These are phyloP conservation scores for Zygaena filipendulae DNA, from an alignment of 2,888 invertebrate species.

Conservation along the genomic window DNA sequence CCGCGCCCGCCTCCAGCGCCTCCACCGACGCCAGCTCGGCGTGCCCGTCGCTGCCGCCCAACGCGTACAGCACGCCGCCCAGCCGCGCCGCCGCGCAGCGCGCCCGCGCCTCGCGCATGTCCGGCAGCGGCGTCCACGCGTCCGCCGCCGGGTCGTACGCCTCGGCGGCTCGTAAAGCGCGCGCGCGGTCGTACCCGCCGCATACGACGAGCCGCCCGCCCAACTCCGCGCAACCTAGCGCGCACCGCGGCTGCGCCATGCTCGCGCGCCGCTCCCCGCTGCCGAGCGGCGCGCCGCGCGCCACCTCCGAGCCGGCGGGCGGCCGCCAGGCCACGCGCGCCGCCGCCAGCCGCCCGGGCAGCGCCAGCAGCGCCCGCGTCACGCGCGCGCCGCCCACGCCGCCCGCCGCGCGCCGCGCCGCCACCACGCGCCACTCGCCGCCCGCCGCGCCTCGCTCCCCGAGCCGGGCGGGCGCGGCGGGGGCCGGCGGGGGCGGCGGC, in stretches of 20 bases:
- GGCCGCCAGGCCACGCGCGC: constrained; percentile 22
- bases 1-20: constrained; percentile 76
- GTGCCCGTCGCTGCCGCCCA: constrained; percentile 87
- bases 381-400: constrained; percentile 15
- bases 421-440: constrained; percentile 16
- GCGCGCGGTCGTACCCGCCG: constrained; percentile 86
- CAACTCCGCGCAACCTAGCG: constrained; percentile 78
- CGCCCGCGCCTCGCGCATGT: constrained; percentile 81
- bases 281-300: constrained; percentile 76
- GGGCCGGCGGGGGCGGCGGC: constrained; percentile 53
- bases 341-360: constrained; percentile 23
- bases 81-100: constrained; percentile 71
- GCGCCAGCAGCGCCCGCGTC: constrained; percentile 23
- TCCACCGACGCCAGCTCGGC: constrained; percentile 71
- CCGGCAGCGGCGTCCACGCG: constrained; percentile 73
- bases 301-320: constrained; percentile 55
- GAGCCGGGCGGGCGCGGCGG: constrained; percentile 40
- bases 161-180: constrained; percentile 81
- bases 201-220: constrained; percentile 79
- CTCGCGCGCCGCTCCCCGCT: constrained; percentile 51
- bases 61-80: constrained; percentile 75
- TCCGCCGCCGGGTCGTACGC: constrained; percentile 76
- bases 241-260: constrained; percentile 71
- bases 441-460: constrained; percentile 68
- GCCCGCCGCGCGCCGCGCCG: constrained; percentile 18